Evolutionary conservation across 2,113 vertebrate genomes (phyloP).

Genomic region (Epinephelus fuscoguttatus): DNA sequence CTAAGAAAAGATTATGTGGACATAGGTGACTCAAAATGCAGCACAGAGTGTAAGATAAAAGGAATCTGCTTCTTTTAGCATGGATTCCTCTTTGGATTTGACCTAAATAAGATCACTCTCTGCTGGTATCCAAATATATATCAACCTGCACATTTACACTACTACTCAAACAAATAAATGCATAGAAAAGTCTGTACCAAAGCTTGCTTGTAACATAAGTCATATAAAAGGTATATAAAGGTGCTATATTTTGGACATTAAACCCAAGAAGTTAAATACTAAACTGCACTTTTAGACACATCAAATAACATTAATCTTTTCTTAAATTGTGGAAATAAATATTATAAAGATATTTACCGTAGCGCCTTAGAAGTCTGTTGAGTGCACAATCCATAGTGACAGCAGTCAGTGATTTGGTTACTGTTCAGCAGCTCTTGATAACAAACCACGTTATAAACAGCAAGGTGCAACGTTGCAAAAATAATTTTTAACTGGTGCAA

Average conservation of each 20-base stretch:
- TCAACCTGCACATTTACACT: background rate
- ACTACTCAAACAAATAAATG: background rate
- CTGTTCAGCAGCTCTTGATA: background rate
- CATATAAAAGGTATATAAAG: background rate
- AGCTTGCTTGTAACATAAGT: background rate
- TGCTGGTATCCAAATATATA: background rate
- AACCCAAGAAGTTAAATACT: background rate
- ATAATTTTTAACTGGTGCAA: background rate
- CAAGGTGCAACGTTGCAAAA: background rate
- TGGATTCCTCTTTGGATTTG: background rate
- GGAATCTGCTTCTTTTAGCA: background rate
- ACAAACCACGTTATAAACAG: background rate
- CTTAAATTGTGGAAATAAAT: background rate
- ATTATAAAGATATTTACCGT: constrained; percentile 55
- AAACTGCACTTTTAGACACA: background rate
- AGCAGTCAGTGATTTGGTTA: background rate
- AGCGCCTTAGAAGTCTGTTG: background rate
- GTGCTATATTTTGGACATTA: background rate
- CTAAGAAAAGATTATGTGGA: constrained; percentile 26
- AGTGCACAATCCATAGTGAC: constrained; percentile 42
- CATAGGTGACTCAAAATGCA: background rate
- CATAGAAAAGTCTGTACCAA: background rate
- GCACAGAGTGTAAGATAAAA: background rate
- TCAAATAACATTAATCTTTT: background rate
- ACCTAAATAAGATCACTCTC: background rate